Percentiles rank a stretch among this genome's conserved stretches.
These are phyloP conservation scores for Dendrolimus punctatus DNA, from an alignment of 1,140 invertebrate genomes.

Conservation along the genomic window DNA sequence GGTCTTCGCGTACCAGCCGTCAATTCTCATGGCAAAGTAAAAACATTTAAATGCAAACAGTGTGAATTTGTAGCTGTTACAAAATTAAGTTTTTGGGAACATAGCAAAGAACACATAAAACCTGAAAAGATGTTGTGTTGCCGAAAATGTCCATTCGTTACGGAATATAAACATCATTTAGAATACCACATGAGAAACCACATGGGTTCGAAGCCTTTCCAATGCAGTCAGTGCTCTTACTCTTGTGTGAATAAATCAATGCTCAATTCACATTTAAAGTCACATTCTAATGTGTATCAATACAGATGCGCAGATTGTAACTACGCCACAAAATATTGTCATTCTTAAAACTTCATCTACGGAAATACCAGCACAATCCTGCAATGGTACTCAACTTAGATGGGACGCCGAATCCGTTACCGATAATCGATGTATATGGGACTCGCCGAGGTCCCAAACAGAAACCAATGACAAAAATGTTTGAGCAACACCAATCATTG, in stretches of 20 bases:
- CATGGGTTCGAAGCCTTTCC: conserved; percentile 96
- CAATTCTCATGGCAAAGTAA: conserved; percentile 88
- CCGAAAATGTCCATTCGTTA: conserved; percentile 95
- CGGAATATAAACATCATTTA: conserved; percentile 98
- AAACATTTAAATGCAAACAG: conserved; percentile 93
- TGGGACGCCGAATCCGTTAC: conserved; percentile 87
- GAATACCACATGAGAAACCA: conserved; percentile 98
- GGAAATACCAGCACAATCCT: conserved; percentile 92
- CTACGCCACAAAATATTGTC: conserved; percentile 99
- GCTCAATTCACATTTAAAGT: conserved; percentile 99
- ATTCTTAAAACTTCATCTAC: conserved; percentile 96
- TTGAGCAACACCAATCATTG: conserved; percentile 33
- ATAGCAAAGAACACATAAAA: conserved; percentile 93
- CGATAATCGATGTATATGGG: conserved; percentile 93
- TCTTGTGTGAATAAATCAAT: conserved; percentile 99
- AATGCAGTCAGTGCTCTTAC: conserved; percentile 93
- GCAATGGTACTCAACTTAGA: conserved; percentile 90
- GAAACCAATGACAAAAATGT: conserved; percentile 65
- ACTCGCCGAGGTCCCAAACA: conserved; percentile 88
- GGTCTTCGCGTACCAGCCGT: conserved; percentile 79
- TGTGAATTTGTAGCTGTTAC: conserved; percentile 89
- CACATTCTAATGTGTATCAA: conserved; percentile 97
- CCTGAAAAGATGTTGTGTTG: conserved; percentile 93
- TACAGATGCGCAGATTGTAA: conserved; percentile 95
- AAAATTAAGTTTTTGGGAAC: conserved; percentile 95